phyloP scores from a whole-genome alignment of 2,797 vertebrate species.

The Rallus crepitans region DNA sequence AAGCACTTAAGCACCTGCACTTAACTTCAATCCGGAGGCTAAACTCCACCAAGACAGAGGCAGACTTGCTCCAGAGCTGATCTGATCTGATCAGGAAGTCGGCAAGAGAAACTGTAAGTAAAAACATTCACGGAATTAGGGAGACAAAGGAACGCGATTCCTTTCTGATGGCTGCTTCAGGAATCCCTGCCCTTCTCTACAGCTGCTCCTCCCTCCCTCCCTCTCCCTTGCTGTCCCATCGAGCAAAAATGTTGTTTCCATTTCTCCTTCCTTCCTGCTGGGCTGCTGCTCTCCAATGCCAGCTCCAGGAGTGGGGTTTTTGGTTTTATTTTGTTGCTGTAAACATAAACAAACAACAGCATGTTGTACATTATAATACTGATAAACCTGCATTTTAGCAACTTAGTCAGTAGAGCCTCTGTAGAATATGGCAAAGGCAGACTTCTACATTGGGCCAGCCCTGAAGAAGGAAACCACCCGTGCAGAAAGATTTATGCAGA shows the following conservation, averaged over 20 bases:
- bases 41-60: background rate
- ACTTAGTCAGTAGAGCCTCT: background rate
- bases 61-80: background rate
- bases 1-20: background rate
- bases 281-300: rapidly evolving
- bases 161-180: background rate
- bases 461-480: background rate
- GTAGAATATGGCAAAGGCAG: background rate
- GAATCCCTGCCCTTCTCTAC: background rate
- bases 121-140: background rate
- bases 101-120: background rate
- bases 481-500: background rate
- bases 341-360: background rate
- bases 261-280: background rate
- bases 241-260: background rate
- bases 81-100: background rate
- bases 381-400: background rate
- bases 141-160: background rate
- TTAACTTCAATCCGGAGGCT: background rate
- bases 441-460: background rate
- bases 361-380: background rate
- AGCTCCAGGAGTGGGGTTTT: background rate
- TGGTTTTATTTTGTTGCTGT: background rate
- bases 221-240: background rate
- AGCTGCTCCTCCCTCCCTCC: background rate